Conservation (phyloP, 1,140 invertebrate genomes). For the Drosophila setifemur region DNA sequence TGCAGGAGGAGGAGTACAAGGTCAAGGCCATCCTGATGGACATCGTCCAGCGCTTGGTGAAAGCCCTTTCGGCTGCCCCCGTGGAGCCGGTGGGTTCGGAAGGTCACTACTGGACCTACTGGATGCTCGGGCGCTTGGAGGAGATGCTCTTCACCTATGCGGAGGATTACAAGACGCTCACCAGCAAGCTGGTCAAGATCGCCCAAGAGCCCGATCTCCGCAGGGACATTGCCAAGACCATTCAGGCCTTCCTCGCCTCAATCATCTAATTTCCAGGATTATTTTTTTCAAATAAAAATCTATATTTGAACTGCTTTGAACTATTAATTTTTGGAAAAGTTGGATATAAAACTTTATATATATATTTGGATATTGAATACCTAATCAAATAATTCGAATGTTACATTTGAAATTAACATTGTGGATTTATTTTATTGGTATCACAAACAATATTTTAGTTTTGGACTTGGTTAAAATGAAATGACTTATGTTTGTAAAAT, state of each 20-base stretch:
- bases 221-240: neutral
- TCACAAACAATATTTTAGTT: too few relatives aligned
- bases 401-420: too few relatives aligned
- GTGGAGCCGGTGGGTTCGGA: neutral
- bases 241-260: slow-evolving; percentile 27
- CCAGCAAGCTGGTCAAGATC: slow-evolving; percentile 7
- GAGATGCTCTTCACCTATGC: slow-evolving; percentile 30
- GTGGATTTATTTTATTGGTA: too few relatives aligned
- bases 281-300: neutral
- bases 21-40: slow-evolving; percentile 21
- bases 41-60: slow-evolving; percentile 2
- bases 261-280: neutral
- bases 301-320: neutral
- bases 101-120: slow-evolving; percentile 39
- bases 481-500: too few relatives aligned
- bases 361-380: too few relatives aligned
- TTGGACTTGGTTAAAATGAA: too few relatives aligned
- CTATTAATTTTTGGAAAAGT: too few relatives aligned
- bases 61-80: neutral
- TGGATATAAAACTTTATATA: too few relatives aligned
- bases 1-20: neutral
- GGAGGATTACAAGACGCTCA: slow-evolving; percentile 14
- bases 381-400: too few relatives aligned
- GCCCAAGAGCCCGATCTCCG: neutral
- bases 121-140: slow-evolving; percentile 42